Evolutionary conservation across 2,797 vertebrate genomes (phyloP), one percentile per base, ranked within the genome.

Genomic region (Poecile montanus): DNA sequence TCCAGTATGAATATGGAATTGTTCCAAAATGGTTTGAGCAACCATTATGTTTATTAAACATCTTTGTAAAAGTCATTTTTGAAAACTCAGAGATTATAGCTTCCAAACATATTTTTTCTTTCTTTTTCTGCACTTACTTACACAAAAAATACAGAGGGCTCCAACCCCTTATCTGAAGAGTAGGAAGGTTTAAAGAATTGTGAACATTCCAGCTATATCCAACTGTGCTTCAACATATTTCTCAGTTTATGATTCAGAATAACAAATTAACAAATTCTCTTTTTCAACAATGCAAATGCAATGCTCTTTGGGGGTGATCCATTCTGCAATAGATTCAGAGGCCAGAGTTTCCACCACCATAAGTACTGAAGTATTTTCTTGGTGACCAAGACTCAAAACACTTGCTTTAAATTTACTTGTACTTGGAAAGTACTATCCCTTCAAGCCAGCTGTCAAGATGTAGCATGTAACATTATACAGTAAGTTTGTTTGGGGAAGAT

Each of bases 1-100:
- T 36, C n/a, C 8, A 71, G 30, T 40, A 40, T 1, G 0, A 2
- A 40, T 2, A 29, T 4, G 11, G 17, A 66, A 6, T 47, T 72
- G 65, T 60, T 61, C 48, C 17, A 26, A 29, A 2, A 2, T 25
- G 1, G 9, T 58, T 34, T 60, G 60, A 78, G 3, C 15, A 63
- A 82, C 8, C 8, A 1, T 0, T 44, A 18, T 22, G 7, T 22
- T 44, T 77, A 29, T 6, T 42, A 42, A 60, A n/a, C 19, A 63
- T 2, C 12, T 66, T 81, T 71, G 16, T 7, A 76, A 16, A 73
- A 38, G 38, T 7, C 22, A 30, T 7, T 40, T 84, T 53, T 70
- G 14, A 56, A 88, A 75, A 72, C 8, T 40, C 56, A 58, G 44
- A 32, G 4, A 25, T 13, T 38, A 18, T 30, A 82, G 30, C 29